A percentile compares a stretch with the other conserved stretches of the same genome.
Evolutionary conservation across 2,113 vertebrate species (phyloP).

Genomic region (Phyllostomus hastatus): DNA sequence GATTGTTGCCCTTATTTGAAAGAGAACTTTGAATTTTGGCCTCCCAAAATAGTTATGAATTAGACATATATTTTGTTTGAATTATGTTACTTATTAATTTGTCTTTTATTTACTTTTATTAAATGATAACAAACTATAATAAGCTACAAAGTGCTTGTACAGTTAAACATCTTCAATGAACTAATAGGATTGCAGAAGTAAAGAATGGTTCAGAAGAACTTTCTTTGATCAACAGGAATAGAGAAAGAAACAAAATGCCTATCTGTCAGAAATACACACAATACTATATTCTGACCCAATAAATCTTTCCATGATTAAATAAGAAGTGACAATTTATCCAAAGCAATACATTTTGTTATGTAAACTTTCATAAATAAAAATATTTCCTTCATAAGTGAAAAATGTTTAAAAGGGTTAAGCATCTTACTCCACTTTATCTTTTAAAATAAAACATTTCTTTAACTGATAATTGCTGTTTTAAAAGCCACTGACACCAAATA

Average conservation of each 20-base stretch:
- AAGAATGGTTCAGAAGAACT: neutral
- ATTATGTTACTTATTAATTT: neutral
- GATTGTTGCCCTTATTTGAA: neutral
- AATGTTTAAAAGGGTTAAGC: constrained; percentile 34
- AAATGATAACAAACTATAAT: neutral
- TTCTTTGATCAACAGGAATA: neutral
- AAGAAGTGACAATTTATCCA: neutral
- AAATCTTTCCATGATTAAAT: neutral
- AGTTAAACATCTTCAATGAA: neutral
- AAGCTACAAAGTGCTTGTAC: neutral
- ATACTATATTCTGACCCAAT: neutral
- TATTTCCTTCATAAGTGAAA: neutral
- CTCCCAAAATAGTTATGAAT: neutral
- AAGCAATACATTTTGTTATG: neutral
- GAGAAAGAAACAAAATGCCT: neutral
- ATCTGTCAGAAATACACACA: neutral
- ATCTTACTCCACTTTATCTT: constrained; percentile 10
- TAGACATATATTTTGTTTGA: neutral
- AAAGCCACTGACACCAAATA: constrained; percentile 42
- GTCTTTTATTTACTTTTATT: neutral
- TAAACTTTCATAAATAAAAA: neutral
- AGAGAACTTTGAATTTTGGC: neutral
- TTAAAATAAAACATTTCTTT: constrained; percentile 21
- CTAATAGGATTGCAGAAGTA: neutral
- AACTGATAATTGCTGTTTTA: constrained; percentile 29